Conservation (phyloP, 2,888 invertebrate species). For the Thyatira batis region DNA sequence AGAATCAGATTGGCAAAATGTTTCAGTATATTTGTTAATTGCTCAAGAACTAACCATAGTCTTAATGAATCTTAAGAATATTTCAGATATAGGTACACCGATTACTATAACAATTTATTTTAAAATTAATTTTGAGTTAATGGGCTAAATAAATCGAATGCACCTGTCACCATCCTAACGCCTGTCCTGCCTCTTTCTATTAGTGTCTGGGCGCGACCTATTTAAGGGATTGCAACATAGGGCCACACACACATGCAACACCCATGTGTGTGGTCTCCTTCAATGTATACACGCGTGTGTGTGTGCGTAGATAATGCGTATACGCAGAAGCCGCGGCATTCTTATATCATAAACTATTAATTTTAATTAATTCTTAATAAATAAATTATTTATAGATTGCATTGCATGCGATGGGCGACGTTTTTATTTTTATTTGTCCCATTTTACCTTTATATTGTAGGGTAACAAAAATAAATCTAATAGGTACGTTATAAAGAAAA, state of each 20-base stretch:
- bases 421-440: not conserved
- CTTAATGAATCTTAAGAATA: no score
- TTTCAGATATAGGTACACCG: no score
- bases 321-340: constrained; percentile 23
- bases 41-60: no score
- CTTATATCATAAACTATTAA: constrained; percentile 20
- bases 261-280: constrained; percentile 20
- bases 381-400: not conserved
- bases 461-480: no score
- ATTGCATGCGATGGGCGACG: not conserved
- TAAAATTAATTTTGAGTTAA: no score
- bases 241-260: constrained; percentile 46
- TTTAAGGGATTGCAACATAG: constrained; percentile 81
- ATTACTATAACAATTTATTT: no score
- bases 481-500: no score
- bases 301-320: constrained; percentile 37
- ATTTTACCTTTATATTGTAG: not conserved
- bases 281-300: constrained; percentile 7
- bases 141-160: not conserved
- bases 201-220: constrained; percentile 75
- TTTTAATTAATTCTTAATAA: not conserved
- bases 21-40: no score
- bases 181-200: constrained; percentile 76
- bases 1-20: no score
- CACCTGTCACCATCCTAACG: constrained; percentile 16